These are phyloP conservation scores for Harpalus rubripes DNA, from an alignment of 2,888 invertebrate species.

Conservation along the genomic window DNA sequence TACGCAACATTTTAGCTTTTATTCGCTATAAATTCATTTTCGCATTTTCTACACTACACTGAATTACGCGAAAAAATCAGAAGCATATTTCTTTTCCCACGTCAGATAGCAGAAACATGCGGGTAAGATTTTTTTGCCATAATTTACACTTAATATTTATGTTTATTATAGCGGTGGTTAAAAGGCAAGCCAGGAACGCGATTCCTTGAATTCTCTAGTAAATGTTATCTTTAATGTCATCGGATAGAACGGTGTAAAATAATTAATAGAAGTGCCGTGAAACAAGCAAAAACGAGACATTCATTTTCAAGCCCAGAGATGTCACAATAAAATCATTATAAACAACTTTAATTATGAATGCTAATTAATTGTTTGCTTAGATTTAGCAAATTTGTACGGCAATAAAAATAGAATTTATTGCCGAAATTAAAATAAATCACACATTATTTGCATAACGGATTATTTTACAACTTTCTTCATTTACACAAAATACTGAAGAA, in stretches of 20 bases:
- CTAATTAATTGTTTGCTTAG: too few relatives aligned
- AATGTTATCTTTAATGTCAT: constrained; percentile 54
- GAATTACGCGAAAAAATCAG: constrained; percentile 44
- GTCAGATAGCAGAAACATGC: constrained; percentile 13
- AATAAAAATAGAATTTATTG: constrained; percentile 11
- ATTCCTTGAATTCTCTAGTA: constrained; percentile 29
- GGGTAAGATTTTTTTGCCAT: constrained; percentile 49
- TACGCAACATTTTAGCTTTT: constrained; percentile 20
- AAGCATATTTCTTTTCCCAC: constrained; percentile 19
- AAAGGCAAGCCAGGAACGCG: constrained; percentile 14
- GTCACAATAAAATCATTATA: constrained; percentile 50
- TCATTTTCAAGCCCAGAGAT: constrained; percentile 20
- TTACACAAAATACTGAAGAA: too few relatives aligned
- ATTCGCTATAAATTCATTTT: constrained; percentile 34
- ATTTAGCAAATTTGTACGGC: not conserved
- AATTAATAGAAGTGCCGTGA: constrained; percentile 51
- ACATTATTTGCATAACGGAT: too few relatives aligned
- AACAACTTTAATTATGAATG: not conserved
- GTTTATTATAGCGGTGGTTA: constrained; percentile 46
- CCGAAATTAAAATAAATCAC: not conserved
- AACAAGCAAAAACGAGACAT: constrained; percentile 38
- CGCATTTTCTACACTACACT: constrained; percentile 4
- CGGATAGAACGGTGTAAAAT: constrained; percentile 45
- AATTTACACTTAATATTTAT: constrained; percentile 60
- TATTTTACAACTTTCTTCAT: too few relatives aligned